These are phyloP conservation scores for Synanthedon andrenaeformis DNA, from an alignment of 2,888 invertebrate species.

Conservation along the genomic window DNA sequence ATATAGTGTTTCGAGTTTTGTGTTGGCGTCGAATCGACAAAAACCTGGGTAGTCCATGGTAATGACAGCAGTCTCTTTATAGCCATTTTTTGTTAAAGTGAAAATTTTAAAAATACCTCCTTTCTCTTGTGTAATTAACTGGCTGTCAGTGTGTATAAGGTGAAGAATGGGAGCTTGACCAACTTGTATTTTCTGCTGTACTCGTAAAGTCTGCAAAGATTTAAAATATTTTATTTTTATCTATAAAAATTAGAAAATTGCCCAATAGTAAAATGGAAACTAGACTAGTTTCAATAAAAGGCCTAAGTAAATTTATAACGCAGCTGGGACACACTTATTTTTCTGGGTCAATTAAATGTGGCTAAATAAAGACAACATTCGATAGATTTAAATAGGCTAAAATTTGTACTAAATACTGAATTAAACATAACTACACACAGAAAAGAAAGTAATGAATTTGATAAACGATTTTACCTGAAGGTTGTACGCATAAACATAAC, in stretches of 20 bases:
- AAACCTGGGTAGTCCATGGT: slow-evolving; percentile 77
- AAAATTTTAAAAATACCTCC: slow-evolving; percentile 77
- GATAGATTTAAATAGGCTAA: slow-evolving; percentile 10
- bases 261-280: not conserved
- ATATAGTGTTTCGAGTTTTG: slow-evolving; percentile 73
- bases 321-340: slow-evolving; percentile 8
- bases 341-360: slow-evolving; percentile 53
- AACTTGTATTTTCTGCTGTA: slow-evolving; percentile 74
- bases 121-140: slow-evolving; percentile 81
- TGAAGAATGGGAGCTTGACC: slow-evolving; percentile 75
- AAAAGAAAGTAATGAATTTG: too few species aligned
- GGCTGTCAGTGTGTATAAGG: slow-evolving; percentile 70
- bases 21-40: slow-evolving; percentile 75
- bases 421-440: not conserved
- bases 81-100: slow-evolving; percentile 71
- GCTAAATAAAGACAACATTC: slow-evolving; percentile 29
- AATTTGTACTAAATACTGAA: not conserved
- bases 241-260: not conserved
- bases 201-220: slow-evolving; percentile 76
- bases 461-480: slow-evolving; percentile 72
- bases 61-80: slow-evolving; percentile 67
- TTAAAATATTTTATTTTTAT: not conserved
- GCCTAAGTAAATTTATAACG: not conserved
- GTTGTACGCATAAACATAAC: slow-evolving; percentile 83
- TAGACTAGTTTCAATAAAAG: not conserved